These are phyloP conservation scores for Decapterus maruadsi DNA, from an alignment of 2,797 vertebrate genomes.

Conservation along the genomic window DNA sequence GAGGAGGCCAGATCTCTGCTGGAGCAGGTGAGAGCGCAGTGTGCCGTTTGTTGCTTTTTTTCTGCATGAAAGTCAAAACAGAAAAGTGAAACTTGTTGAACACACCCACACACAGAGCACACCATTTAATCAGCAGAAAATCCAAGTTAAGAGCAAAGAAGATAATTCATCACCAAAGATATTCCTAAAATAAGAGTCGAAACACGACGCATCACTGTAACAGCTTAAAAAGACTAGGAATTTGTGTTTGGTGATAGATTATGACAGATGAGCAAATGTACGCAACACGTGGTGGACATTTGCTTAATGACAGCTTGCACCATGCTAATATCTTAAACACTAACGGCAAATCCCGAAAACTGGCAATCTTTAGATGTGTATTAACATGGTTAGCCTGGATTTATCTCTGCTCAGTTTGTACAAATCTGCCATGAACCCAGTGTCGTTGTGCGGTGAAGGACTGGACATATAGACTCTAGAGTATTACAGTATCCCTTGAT, in stretches of 20 bases:
- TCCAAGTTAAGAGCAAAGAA: no score
- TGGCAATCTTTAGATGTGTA: conserved; percentile 49
- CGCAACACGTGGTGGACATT: conserved; percentile 18
- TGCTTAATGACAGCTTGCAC: conserved; percentile 36
- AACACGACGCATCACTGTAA: not conserved
- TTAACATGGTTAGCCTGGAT: conserved; percentile 47
- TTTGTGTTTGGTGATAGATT: conserved; percentile 34
- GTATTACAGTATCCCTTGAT: not conserved
- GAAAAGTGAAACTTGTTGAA: no score
- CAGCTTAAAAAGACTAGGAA: conserved; percentile 4
- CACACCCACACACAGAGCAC: not conserved
- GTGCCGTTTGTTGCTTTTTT: not conserved
- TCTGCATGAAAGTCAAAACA: not conserved
- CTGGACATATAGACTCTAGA: not conserved
- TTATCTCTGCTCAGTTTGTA: conserved; percentile 31
- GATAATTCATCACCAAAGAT: not conserved
- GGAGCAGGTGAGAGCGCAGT: conserved; percentile 89
- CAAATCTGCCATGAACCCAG: conserved; percentile 18
- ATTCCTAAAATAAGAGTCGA: not conserved
- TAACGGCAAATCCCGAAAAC: conserved; percentile 59
- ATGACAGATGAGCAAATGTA: conserved; percentile 19
- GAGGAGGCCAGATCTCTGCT: conserved; percentile 95
- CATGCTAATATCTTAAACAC: conserved; percentile 51
- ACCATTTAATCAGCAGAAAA: not conserved
- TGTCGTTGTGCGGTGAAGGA: not conserved